phyloP scores from a whole-genome alignment of 2,888 invertebrate species.

The Caenorhabditis japonica region DNA sequence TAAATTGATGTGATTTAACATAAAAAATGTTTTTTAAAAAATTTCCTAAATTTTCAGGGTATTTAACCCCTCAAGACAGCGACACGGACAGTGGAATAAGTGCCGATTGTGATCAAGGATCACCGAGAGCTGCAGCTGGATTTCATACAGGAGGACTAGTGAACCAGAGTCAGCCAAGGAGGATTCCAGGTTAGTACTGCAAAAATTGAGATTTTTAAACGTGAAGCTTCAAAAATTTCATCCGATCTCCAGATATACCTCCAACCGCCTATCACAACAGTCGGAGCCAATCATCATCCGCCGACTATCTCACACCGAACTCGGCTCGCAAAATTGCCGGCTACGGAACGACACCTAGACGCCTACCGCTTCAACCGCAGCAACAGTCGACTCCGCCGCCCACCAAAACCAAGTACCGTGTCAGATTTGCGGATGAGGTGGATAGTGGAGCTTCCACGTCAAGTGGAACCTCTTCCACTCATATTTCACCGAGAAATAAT shows the following conservation, averaged over 20 bases:
- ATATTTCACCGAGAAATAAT: constrained; percentile 51
- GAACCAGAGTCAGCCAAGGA: not conserved
- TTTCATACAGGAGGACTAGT: constrained; percentile 2
- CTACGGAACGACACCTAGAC: constrained; percentile 55
- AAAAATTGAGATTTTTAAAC: too few species aligned
- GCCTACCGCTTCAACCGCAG: constrained; percentile 57
- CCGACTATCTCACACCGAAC: constrained; percentile 68
- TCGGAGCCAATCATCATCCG: constrained; percentile 42
- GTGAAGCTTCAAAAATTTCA: too few species aligned
- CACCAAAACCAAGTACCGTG: constrained; percentile 61
- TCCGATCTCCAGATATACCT: constrained; percentile 18
- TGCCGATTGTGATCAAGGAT: constrained; percentile 68
- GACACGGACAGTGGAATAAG: constrained; percentile 72
- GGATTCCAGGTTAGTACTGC: constrained; percentile 20
- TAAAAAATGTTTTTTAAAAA: too few species aligned
- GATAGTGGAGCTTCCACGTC: constrained; percentile 64
- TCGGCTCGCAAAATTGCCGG: constrained; percentile 58
- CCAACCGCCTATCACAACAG: constrained; percentile 34
- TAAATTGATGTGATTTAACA: constrained; percentile 35
- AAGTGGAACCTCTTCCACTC: constrained; percentile 56
- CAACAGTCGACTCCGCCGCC: constrained; percentile 26
- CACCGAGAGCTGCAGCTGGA: constrained; percentile 42
- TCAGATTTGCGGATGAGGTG: constrained; percentile 70
- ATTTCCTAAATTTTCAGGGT: constrained; percentile 46
- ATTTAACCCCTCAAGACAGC: constrained; percentile 60